phyloP scores from a whole-genome alignment of 2,113 vertebrate species.

The Rana temporaria region DNA sequence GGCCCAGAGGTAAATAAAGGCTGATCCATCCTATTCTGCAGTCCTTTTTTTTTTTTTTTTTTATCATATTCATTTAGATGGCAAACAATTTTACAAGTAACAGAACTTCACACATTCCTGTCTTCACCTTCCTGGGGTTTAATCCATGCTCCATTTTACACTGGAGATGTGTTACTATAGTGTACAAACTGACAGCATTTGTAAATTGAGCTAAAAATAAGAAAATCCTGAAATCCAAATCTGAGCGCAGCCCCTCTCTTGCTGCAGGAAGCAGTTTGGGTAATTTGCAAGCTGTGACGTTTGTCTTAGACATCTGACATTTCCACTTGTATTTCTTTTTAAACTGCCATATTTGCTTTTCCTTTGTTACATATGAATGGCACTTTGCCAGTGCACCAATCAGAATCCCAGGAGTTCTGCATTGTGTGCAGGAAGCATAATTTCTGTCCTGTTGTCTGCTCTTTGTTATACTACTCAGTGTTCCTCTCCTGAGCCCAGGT shows the following conservation, averaged over 20 bases:
- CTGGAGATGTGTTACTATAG: constrained; percentile 24
- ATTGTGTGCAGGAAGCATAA: constrained; percentile 33
- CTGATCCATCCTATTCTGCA: constrained; percentile 85
- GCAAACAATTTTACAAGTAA: constrained; percentile 85
- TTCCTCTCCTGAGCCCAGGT: constrained; percentile 10
- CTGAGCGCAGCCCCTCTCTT: background rate
- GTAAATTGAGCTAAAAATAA: constrained; percentile 13
- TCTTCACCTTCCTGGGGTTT: constrained; percentile 9
- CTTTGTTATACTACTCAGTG: constrained; percentile 5
- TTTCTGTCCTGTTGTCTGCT: constrained; percentile 8
- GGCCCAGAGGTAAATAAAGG: constrained; percentile 97
- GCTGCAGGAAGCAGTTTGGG: constrained; percentile 11
- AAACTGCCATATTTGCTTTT: constrained; percentile 45
- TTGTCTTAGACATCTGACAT: constrained; percentile 36
- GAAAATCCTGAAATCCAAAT: background rate
- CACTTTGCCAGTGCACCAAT: constrained; percentile 39
- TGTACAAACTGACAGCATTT: constrained; percentile 41
- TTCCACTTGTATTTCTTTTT: constrained; percentile 12
- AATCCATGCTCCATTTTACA: constrained; percentile 23
- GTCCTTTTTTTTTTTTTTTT: constrained; percentile 73
- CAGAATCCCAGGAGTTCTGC: constrained; percentile 27
- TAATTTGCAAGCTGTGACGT: constrained; percentile 44
- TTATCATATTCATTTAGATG: constrained; percentile 87
- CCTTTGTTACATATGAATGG: constrained; percentile 22
- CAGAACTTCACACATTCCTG: constrained; percentile 32